Conservation (phyloP, 2,888 invertebrate genomes). For the Sepiola atlantica region DNA sequence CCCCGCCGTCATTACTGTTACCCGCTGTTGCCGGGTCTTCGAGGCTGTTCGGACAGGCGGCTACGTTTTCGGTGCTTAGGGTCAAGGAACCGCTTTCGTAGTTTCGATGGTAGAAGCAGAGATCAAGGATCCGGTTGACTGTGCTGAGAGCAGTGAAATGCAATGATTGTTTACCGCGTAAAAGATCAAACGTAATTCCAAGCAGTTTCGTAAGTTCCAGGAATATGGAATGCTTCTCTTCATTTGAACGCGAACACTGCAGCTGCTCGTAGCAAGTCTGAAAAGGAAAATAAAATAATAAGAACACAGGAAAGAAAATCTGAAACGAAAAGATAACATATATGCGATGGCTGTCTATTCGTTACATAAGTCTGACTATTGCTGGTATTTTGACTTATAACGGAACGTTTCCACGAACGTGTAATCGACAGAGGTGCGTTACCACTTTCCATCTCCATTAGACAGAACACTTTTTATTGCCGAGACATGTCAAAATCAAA, state of each 20-base stretch:
- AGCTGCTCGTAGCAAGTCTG: conserved; percentile 69
- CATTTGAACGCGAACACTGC: conserved; percentile 56
- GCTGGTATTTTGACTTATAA: too few species aligned
- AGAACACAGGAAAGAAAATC: too few species aligned
- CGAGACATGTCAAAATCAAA: too few species aligned
- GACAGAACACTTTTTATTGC: too few species aligned
- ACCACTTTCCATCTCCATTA: too few species aligned
- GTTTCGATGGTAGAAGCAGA: conserved; percentile 76
- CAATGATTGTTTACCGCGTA: conserved; percentile 79
- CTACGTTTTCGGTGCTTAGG: conserved; percentile 51
- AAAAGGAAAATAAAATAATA: conserved; percentile 42
- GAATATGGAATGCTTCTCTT: conserved; percentile 70
- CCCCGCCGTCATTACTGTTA: conserved; percentile 42
- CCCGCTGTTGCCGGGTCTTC: conserved; percentile 46
- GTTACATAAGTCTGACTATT: too few species aligned
- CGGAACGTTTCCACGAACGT: too few species aligned
- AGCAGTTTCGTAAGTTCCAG: conserved; percentile 77
- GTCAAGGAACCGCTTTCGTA: conserved; percentile 65
- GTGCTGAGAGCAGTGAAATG: conserved; percentile 80
- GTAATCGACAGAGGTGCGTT: too few species aligned
- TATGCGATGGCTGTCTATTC: too few species aligned
- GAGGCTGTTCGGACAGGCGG: conserved; percentile 46
- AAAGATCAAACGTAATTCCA: conserved; percentile 78
- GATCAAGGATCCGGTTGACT: conserved; percentile 79
- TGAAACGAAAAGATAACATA: too few species aligned